Evolutionary conservation across 53 echinoderm and acorn worm genomes (phyloP).

Genomic region (Echinarachnius parma): DNA sequence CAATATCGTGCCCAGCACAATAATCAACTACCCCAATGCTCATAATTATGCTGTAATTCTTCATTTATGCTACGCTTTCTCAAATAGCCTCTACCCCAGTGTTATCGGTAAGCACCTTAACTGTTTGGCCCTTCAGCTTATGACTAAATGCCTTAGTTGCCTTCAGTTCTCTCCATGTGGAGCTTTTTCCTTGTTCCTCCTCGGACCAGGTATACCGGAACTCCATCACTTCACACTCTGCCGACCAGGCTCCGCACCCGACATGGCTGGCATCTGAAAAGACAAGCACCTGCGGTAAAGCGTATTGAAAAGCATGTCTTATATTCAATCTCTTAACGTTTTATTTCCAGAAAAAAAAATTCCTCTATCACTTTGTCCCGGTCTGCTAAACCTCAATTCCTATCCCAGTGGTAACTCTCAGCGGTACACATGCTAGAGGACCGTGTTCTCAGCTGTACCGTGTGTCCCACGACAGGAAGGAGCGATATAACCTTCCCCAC

Average conservation of each 20-base stretch:
- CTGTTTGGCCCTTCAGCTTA: too few species aligned
- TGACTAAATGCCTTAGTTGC: too few species aligned
- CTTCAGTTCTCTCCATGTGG: too few species aligned
- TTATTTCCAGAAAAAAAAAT: slow-evolving; percentile 9
- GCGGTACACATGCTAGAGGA: not conserved
- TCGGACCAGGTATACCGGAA: slow-evolving; percentile 1
- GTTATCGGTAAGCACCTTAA: too few species aligned
- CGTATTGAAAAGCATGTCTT: not conserved
- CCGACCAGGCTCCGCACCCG: slow-evolving; percentile 20
- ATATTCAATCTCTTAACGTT: not conserved
- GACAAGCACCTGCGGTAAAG: slow-evolving; percentile 9
- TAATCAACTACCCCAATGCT: too few species aligned
- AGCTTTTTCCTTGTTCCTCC: too few species aligned
- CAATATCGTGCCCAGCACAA: too few species aligned
- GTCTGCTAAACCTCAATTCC: not conserved
- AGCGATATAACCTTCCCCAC: not conserved
- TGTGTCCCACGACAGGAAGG: not conserved
- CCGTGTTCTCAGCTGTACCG: not conserved
- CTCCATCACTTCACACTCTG: slow-evolving; percentile 4
- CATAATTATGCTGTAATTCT: too few species aligned
- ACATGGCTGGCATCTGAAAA: slow-evolving; percentile 8
- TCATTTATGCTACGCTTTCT: too few species aligned
- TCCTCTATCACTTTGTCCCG: not conserved
- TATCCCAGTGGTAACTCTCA: not conserved
- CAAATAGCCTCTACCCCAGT: too few species aligned